Conservation (phyloP, 2,797 vertebrate species). For the Sandelia bainsii region DNA sequence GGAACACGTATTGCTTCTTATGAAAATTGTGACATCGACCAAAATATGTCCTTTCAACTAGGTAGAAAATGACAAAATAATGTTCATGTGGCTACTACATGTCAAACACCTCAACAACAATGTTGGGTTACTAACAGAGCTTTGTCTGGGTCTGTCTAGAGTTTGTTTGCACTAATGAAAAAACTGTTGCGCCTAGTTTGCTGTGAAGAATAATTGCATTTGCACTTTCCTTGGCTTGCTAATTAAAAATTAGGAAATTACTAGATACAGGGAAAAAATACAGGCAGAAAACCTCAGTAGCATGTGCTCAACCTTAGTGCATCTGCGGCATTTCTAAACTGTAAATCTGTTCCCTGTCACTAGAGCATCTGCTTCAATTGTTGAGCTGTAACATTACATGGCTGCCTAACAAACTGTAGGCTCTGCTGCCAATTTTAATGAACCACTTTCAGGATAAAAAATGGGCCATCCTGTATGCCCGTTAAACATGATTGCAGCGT, state of each 20-base stretch:
- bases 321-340: constrained; percentile 28
- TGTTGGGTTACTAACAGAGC: neutral
- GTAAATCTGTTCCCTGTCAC: constrained; percentile 28
- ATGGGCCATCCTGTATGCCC: constrained; percentile 26
- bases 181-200: neutral
- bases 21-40: too few species aligned
- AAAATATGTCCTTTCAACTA: too few species aligned
- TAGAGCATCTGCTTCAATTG: constrained; percentile 39
- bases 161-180: constrained; percentile 1
- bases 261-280: neutral
- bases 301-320: constrained; percentile 10
- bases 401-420: constrained; percentile 31
- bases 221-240: constrained; percentile 14
- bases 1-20: too few species aligned
- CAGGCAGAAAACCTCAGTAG: neutral
- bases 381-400: constrained; percentile 43
- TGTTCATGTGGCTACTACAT: neutral
- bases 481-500: constrained; percentile 34
- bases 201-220: constrained; percentile 8
- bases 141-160: neutral
- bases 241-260: constrained; percentile 4
- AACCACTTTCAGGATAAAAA: constrained; percentile 32
- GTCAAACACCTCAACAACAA: neutral
- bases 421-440: constrained; percentile 48
- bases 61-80: too few species aligned